Percentiles rank a stretch among this genome's conserved stretches.
phyloP scores from a whole-genome alignment of 2,888 invertebrate genomes.

The Neocrepidodera transversa region DNA sequence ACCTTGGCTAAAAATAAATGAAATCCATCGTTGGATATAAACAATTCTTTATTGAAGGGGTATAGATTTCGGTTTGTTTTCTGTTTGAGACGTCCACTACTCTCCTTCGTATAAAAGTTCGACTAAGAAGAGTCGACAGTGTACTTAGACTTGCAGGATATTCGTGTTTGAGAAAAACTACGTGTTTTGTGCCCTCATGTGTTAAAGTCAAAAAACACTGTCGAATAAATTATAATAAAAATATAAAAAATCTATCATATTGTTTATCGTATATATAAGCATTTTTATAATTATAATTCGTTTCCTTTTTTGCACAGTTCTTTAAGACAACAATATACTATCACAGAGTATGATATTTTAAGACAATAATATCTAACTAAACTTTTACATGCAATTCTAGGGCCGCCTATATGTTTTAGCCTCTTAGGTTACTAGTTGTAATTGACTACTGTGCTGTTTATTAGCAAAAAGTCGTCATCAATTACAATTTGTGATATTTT shows the following conservation, averaged over 20 bases:
- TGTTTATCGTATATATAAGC: slow-evolving; percentile 39
- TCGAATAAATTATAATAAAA: slow-evolving; percentile 34
- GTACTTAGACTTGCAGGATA: slow-evolving; percentile 25
- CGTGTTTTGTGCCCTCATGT: slow-evolving; percentile 29
- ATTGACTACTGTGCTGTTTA: slow-evolving; percentile 40
- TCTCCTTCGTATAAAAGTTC: slow-evolving; percentile 23
- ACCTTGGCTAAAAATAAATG: no score
- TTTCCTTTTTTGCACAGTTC: slow-evolving; percentile 39
- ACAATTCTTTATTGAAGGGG: no score
- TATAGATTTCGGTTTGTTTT: neutral
- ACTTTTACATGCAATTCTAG: slow-evolving; percentile 34
- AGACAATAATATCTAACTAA: slow-evolving; percentile 36
- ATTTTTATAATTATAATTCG: slow-evolving; percentile 40
- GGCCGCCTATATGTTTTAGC: slow-evolving; percentile 35
- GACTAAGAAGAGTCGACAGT: slow-evolving; percentile 23
- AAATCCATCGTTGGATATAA: no score
- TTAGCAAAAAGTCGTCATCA: slow-evolving; percentile 26
- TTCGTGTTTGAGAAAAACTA: slow-evolving; percentile 24
- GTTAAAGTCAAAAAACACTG: slow-evolving; percentile 29
- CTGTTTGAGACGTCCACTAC: slow-evolving; percentile 14
- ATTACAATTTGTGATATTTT: slow-evolving; percentile 25
- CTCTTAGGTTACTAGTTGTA: slow-evolving; percentile 41
- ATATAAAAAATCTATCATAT: slow-evolving; percentile 35
- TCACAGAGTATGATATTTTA: slow-evolving; percentile 42
- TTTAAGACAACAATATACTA: slow-evolving; percentile 41